Base-by-base conservation (phyloP, 1,140 invertebrate species). In the Ostrea edulis region DNA sequence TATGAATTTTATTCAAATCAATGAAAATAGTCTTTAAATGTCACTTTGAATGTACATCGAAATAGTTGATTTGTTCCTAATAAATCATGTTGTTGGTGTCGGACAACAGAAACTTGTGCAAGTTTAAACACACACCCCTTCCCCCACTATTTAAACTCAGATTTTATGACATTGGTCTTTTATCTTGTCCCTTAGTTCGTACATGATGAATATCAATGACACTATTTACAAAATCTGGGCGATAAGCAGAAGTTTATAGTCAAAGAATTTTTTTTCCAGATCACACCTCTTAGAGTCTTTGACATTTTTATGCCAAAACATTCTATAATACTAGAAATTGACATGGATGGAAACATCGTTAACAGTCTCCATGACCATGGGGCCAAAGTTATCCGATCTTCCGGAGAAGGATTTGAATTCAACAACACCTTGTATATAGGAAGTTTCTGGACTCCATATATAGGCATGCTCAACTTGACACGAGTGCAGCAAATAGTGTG, bases 261-360 rank as follows among this genome's bases (percentile, higher is more conserved):
- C 25, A 25, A 12, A 29, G 4, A 11, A 7, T 85, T 94, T 95
- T 52, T 91, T 97, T 51, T 94, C 94, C 14, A 96, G 96, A 20
- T 93, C 96, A 51, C 85, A 97, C 5, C 95, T 20, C 71, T 92
- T 2, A 85, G 82, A 11, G 29, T 93, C 4, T 95, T 93, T 90
- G 91, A 93, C 96, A 96, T 94, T 84, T 97, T 58, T 96, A 97
- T 94, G 95, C 96, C 94, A 95, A 96, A 93, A 65, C 94, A 95
- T 95, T 77, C 95, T 92, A 81, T 95, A 92, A 90, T 94, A 20
- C 25, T 95, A 22, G 94, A 95, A 88, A 87, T 95, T 44, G 87
- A 91, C 83, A 71, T 44, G 14, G 81, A 90, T 11, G 95, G 95
- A 25, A 88, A 92, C 51, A 93, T 95, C 35, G 55, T 95, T 5